Evolutionary conservation across 2,113 vertebrate species (phyloP).

Genomic region (Zingel zingel): DNA sequence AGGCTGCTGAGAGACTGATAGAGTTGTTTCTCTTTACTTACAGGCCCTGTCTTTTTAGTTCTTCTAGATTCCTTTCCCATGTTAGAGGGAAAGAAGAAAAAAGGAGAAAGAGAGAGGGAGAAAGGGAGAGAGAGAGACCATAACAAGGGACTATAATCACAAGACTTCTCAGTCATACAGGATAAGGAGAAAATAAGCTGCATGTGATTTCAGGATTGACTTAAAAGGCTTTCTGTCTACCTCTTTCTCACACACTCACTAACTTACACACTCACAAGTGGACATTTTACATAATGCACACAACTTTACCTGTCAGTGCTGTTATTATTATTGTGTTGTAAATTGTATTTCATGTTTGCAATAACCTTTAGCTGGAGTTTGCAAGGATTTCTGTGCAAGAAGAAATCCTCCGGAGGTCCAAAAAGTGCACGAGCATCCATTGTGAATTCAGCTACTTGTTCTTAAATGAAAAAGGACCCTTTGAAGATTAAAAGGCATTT

Average conservation of each 20-base stretch:
- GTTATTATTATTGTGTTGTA: neutral
- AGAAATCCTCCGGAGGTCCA: neutral
- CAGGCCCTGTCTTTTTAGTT: constrained; percentile 42
- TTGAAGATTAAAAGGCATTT: neutral
- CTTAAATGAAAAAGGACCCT: neutral
- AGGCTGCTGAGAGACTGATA: constrained; percentile 35
- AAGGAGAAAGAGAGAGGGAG: neutral
- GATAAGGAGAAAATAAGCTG: constrained; percentile 57
- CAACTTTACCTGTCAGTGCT: neutral
- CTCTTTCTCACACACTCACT: neutral
- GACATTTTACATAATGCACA: neutral
- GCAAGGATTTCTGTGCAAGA: neutral
- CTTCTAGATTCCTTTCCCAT: constrained; percentile 40
- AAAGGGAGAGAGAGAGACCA: neutral
- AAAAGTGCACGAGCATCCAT: neutral
- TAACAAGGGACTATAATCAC: constrained; percentile 59
- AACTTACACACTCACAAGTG: neutral
- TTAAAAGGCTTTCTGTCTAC: constrained; percentile 19
- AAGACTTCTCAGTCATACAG: constrained; percentile 61
- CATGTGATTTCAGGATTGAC: constrained; percentile 61
- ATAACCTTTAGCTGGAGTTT: neutral
- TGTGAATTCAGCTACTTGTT: constrained; percentile 12
- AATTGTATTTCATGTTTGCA: constrained; percentile 11
- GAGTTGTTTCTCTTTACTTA: constrained; percentile 47
- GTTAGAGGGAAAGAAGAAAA: neutral